Conservation (phyloP, 2,888 invertebrate genomes). For the Phania funesta region DNA sequence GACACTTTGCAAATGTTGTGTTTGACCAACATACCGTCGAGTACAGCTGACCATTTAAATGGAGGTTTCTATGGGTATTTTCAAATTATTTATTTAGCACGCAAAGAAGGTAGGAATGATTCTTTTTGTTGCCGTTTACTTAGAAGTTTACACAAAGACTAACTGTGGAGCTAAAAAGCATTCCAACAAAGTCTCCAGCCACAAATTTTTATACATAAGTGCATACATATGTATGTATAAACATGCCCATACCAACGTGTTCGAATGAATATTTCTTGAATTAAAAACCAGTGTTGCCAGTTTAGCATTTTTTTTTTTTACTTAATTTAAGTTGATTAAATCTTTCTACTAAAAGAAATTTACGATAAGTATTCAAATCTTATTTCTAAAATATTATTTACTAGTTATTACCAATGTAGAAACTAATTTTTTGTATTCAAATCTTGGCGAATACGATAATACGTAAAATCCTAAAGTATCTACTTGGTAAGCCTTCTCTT, state of each 20-base stretch:
- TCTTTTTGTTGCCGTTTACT: conserved; percentile 71
- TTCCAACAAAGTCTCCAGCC: conserved; percentile 59
- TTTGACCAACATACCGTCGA: conserved; percentile 39
- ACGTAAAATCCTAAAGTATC: too few species aligned
- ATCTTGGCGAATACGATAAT: too few species aligned
- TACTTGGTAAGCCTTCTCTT: too few species aligned
- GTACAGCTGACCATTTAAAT: conserved; percentile 58
- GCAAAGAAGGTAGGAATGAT: conserved; percentile 32
- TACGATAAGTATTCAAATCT: too few species aligned
- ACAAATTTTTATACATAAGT: conserved; percentile 31
- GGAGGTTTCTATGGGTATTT: neutral
- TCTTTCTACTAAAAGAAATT: too few species aligned
- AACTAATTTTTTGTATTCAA: too few species aligned
- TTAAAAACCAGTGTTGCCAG: too few species aligned
- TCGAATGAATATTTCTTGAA: too few species aligned
- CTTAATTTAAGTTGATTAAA: too few species aligned
- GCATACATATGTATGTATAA: neutral
- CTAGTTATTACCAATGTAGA: too few species aligned
- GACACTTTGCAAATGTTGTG: conserved; percentile 21
- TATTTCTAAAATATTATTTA: too few species aligned
- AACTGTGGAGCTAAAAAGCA: conserved; percentile 63
- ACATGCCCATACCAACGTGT: neutral
- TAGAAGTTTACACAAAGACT: conserved; percentile 74
- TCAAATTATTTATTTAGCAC: conserved; percentile 35
- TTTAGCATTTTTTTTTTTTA: too few species aligned